Conservation (phyloP, 1,140 invertebrate genomes). For the Laupala kohalensis region DNA sequence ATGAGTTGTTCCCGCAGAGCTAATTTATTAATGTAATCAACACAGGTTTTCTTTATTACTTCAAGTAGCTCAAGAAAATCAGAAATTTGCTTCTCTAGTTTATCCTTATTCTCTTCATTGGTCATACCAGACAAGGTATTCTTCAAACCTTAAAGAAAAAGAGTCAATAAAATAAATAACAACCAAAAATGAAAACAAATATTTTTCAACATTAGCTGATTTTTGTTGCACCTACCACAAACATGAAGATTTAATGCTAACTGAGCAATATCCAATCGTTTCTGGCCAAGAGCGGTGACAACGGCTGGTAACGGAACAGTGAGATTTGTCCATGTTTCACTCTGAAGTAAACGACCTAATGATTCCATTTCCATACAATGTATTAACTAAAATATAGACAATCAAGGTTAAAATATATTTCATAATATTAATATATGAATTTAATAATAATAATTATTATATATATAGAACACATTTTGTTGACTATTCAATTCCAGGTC, state of each 20-base stretch:
- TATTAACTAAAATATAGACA: constrained; percentile 1
- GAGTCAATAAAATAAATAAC: background rate
- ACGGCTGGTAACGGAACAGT: constrained; percentile 3
- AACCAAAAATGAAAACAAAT: background rate
- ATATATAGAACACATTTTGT: too few species aligned
- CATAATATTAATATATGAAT: background rate
- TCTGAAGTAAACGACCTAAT: background rate
- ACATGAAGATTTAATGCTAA: constrained; percentile 6
- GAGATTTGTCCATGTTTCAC: constrained; percentile 3
- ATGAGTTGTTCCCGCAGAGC: constrained; percentile 7
- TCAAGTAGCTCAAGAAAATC: background rate
- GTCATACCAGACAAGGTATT: background rate
- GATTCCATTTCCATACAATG: constrained; percentile 8
- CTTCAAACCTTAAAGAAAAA: background rate
- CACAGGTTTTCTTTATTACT: background rate
- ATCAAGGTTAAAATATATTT: background rate
- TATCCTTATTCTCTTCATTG: background rate
- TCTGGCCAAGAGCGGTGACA: background rate
- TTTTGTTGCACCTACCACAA: background rate
- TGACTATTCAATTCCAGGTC: too few species aligned
- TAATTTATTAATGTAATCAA: background rate
- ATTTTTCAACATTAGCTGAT: background rate
- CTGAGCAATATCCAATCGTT: constrained; percentile 7
- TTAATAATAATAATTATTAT: too few species aligned
- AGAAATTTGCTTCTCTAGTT: background rate